Evolutionary conservation across 2,113 vertebrate genomes (phyloP).

Genomic region (Psophia crepitans): DNA sequence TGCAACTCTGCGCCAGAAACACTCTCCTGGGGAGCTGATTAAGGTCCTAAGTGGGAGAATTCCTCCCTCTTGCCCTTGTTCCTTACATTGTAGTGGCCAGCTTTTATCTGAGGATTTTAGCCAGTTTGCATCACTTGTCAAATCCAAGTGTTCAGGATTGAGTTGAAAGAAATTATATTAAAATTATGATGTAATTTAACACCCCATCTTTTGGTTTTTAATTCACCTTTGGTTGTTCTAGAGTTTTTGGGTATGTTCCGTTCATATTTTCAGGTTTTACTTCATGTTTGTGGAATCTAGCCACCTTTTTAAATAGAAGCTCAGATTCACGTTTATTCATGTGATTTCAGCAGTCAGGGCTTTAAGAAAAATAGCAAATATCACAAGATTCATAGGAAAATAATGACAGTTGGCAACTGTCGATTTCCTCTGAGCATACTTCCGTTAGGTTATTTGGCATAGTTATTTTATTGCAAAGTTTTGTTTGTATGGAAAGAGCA

Average conservation of each 20-base stretch:
- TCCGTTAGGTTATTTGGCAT: not conserved
- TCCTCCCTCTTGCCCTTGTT: not conserved
- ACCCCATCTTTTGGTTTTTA: not conserved
- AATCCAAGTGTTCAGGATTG: not conserved
- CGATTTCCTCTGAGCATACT: not conserved
- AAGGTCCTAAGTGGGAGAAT: not conserved
- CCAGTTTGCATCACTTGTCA: not conserved
- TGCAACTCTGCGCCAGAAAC: not conserved
- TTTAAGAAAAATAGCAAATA: constrained; percentile 39
- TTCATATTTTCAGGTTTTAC: not conserved
- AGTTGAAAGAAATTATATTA: not conserved
- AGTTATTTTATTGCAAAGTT: constrained; percentile 16
- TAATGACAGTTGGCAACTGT: not conserved
- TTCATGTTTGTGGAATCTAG: not conserved
- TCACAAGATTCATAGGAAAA: constrained; percentile 6
- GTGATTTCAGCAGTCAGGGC: not conserved
- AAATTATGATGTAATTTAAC: not conserved
- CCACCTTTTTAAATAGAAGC: not conserved
- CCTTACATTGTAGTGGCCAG: not conserved
- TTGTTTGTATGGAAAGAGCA: not conserved
- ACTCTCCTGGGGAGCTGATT: not conserved
- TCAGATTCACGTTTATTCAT: not conserved
- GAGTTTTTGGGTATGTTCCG: not conserved
- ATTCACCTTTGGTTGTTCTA: not conserved
- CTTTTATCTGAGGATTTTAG: not conserved